Evolutionary conservation across 2,888 invertebrate species (phyloP).

Genomic region (Tenthredo amoena): DNA sequence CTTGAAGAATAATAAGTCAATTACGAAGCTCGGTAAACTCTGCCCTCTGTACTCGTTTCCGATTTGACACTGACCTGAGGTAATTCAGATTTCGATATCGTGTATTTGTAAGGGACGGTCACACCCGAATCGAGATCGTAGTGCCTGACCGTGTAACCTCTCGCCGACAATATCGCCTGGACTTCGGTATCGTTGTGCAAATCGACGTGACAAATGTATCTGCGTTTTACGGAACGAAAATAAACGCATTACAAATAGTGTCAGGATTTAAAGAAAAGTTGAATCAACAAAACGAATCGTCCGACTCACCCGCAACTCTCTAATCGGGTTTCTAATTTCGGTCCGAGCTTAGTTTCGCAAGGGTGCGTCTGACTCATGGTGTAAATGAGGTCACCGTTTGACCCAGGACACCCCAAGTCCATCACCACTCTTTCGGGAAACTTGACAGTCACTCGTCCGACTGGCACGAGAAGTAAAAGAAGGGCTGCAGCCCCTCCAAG

Average conservation of each 20-base stretch:
- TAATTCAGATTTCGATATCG: constrained; percentile 74
- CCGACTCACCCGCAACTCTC: constrained; percentile 73
- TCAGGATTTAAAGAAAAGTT: neutral
- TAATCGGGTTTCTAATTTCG: constrained; percentile 66
- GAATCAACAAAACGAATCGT: too few species aligned
- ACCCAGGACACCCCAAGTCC: constrained; percentile 79
- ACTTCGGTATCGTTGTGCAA: constrained; percentile 76
- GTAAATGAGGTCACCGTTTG: constrained; percentile 65
- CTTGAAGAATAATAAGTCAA: neutral
- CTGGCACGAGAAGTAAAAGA: constrained; percentile 85
- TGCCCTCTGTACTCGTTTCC: neutral
- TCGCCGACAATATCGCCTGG: constrained; percentile 78
- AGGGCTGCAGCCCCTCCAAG: constrained; percentile 85
- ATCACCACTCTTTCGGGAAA: constrained; percentile 83
- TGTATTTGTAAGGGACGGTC: constrained; percentile 75
- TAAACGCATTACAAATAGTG: neutral
- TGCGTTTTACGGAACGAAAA: constrained; percentile 65
- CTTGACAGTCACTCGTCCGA: constrained; percentile 84
- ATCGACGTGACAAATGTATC: constrained; percentile 81
- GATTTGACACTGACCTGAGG: constrained; percentile 61
- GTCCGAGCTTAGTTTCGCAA: constrained; percentile 67
- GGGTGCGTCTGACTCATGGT: constrained; percentile 69
- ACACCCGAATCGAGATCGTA: constrained; percentile 61
- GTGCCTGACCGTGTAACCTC: constrained; percentile 79
- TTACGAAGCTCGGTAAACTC: neutral